phyloP scores from a whole-genome alignment of 2,797 vertebrate species.

The Brachyrhaphis roseni region DNA sequence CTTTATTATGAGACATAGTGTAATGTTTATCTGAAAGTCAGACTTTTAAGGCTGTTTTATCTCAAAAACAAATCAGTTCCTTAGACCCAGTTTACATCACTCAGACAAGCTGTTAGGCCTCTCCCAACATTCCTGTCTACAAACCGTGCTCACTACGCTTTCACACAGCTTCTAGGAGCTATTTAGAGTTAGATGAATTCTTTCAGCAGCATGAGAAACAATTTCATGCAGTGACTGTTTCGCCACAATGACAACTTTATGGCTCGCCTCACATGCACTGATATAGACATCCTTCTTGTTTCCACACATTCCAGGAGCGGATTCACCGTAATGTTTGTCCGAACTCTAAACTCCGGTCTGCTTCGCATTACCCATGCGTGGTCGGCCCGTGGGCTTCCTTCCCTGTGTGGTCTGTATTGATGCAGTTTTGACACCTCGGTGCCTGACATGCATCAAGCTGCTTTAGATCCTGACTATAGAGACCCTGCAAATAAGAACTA shows the following conservation, averaged over 20 bases:
- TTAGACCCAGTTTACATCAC: constrained; percentile 42
- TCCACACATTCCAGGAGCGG: constrained; percentile 21
- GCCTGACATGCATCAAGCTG: constrained; percentile 39
- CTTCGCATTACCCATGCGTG: constrained; percentile 52
- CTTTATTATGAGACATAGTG: constrained; percentile 24
- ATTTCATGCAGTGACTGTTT: constrained; percentile 43
- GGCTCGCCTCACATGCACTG: constrained; percentile 30
- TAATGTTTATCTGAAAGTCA: constrained; percentile 18
- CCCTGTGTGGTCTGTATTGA: constrained; percentile 58
- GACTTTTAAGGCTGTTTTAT: constrained; percentile 30
- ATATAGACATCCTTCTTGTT: constrained; percentile 37
- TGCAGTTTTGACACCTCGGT: constrained; percentile 26
- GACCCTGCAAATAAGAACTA: neutral
- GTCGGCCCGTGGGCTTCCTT: constrained; percentile 35
- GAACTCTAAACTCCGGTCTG: constrained; percentile 33
- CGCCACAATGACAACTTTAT: constrained; percentile 42
- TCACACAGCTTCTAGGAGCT: constrained; percentile 38
- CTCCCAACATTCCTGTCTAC: constrained; percentile 45
- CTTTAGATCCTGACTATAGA: constrained; percentile 24
- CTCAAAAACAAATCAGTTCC: constrained; percentile 40
- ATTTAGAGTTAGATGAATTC: constrained; percentile 44
- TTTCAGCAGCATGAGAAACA: constrained; percentile 42
- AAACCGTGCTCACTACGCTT: constrained; percentile 38
- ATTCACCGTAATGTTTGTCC: constrained; percentile 35
- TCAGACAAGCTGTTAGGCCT: constrained; percentile 40